A percentile compares a stretch with the other conserved stretches of the same genome.
Conservation (phyloP, 2,113 vertebrate species). For the Desmodus rotundus region DNA sequence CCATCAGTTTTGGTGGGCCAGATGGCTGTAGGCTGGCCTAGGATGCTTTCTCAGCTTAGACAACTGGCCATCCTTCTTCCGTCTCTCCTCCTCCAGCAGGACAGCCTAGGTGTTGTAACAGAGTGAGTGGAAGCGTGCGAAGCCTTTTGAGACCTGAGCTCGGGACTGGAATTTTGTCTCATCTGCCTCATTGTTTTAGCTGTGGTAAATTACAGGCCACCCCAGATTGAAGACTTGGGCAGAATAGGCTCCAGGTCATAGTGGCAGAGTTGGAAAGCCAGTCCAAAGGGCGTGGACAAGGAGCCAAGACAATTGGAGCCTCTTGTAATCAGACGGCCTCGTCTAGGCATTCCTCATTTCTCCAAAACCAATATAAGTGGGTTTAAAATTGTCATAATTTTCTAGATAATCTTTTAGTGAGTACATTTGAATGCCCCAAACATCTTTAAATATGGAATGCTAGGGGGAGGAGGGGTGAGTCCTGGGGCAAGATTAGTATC, state of each 20-base stretch:
- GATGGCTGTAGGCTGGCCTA: background rate
- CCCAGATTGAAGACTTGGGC: background rate
- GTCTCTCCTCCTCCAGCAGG: background rate
- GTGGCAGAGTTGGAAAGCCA: background rate
- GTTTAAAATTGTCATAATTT: background rate
- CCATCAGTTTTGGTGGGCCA: background rate
- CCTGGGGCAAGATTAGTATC: background rate
- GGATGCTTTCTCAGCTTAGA: background rate
- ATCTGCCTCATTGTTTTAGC: background rate
- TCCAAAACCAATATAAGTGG: background rate
- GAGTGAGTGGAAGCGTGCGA: background rate
- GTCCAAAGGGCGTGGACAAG: background rate
- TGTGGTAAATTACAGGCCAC: background rate
- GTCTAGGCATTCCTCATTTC: background rate
- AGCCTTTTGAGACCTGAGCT: background rate
- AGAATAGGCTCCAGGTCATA: background rate
- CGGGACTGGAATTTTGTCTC: background rate
- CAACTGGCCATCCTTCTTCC: background rate
- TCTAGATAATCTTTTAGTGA: background rate
- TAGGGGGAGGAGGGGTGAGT: background rate
- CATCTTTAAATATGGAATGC: background rate
- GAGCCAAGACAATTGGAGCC: background rate
- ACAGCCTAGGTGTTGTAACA: background rate
- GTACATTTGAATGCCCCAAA: background rate
- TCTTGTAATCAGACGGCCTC: background rate